These are phyloP conservation scores for Rhadina sibilatrix DNA, from an alignment of 2,113 vertebrate species.

Conservation along the genomic window DNA sequence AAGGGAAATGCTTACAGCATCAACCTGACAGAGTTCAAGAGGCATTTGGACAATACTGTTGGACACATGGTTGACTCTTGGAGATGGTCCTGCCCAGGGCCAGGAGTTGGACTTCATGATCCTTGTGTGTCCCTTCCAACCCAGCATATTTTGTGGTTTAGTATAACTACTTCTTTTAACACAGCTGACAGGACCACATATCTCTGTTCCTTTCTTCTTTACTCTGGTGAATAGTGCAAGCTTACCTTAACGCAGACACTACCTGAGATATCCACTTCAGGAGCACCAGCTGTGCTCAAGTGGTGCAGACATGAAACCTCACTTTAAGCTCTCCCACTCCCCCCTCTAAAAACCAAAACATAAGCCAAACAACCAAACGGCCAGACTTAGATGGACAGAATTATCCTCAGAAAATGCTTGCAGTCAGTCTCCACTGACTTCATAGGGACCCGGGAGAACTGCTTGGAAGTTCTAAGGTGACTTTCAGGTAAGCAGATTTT, in stretches of 20 bases:
- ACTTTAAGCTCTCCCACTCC: accelerated
- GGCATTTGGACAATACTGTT: not conserved
- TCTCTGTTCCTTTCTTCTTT: not conserved
- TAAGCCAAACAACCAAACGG: not conserved
- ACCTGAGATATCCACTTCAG: not conserved
- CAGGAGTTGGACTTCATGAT: not conserved
- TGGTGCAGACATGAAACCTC: not conserved
- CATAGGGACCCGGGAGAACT: not conserved
- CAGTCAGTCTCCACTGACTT: not conserved
- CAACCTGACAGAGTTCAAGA: not conserved
- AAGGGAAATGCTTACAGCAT: not conserved
- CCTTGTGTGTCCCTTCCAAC: not conserved
- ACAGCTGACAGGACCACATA: not conserved
- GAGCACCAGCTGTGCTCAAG: not conserved
- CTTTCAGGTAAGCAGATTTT: not conserved
- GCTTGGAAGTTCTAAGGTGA: not conserved
- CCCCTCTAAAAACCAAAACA: not conserved
- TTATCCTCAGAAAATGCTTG: not conserved
- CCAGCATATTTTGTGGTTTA: not conserved
- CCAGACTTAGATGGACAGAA: not conserved
- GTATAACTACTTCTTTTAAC: not conserved
- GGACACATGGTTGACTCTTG: not conserved
- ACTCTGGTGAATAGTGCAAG: not conserved
- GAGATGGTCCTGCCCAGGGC: not conserved
- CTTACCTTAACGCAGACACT: not conserved